Percentiles rank a stretch among this genome's conserved stretches.
phyloP scores from a whole-genome alignment of 2,888 invertebrate genomes.

The Erannis defoliaria region DNA sequence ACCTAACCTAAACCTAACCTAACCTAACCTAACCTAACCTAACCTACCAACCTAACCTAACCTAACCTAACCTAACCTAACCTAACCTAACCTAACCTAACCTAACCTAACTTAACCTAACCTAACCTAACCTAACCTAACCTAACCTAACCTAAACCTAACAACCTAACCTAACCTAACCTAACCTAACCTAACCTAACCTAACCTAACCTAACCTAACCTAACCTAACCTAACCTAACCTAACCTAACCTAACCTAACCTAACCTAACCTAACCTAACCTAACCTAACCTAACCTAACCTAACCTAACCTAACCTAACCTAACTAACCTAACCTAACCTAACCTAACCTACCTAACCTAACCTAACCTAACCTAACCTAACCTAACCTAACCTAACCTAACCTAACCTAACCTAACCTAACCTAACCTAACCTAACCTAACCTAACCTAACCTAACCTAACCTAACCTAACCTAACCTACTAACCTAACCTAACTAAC shows the following conservation, averaged over 20 bases:
- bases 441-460: conserved; percentile 25
- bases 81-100: conserved; percentile 52
- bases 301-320: conserved; percentile 22
- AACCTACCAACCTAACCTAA: conserved; percentile 44
- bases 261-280: conserved; percentile 22
- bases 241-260: conserved; percentile 24
- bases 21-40: conserved; percentile 45
- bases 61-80: conserved; percentile 51
- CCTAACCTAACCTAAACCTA: conserved; percentile 47
- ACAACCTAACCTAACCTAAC: conserved; percentile 33
- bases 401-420: conserved; percentile 24
- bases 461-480: conserved; percentile 26
- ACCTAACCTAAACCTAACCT: conserved; percentile 40
- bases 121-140: conserved; percentile 52
- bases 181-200: conserved; percentile 12
- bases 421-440: conserved; percentile 18
- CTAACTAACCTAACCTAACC: conserved; percentile 17
- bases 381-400: conserved; percentile 22
- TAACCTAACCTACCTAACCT: conserved; percentile 20
- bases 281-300: conserved; percentile 23
- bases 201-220: conserved; percentile 24
- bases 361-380: conserved; percentile 17
- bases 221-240: conserved; percentile 21
- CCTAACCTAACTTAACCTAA: conserved; percentile 53
- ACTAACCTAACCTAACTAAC: conserved; percentile 23